Conservation (phyloP, 2,797 vertebrate genomes). For the Gymnopithys bicolor region DNA sequence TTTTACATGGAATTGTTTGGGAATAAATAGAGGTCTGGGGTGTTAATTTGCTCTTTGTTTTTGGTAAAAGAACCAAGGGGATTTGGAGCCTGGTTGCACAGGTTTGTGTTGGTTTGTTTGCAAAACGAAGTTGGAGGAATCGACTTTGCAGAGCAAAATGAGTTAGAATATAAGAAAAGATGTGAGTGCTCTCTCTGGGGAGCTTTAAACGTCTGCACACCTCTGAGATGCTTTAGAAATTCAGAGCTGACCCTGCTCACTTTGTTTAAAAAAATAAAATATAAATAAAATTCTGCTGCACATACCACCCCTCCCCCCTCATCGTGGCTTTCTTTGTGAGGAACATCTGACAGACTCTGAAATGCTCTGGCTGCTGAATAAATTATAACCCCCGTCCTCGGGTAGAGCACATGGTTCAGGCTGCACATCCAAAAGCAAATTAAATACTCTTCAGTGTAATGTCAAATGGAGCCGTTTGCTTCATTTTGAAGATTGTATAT, state of each 20-base stretch:
- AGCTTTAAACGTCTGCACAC: not conserved
- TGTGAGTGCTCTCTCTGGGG: not conserved
- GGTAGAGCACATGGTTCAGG: not conserved
- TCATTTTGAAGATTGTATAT: not conserved
- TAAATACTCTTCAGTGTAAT: slow-evolving; percentile 29
- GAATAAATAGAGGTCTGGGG: slow-evolving; percentile 34
- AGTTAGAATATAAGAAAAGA: not conserved
- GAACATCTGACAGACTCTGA: slow-evolving; percentile 68
- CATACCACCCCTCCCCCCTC: too few relatives aligned
- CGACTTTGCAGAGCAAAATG: not conserved
- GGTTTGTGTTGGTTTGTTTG: not conserved
- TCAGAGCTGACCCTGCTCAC: not conserved
- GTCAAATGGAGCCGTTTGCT: slow-evolving; percentile 8
- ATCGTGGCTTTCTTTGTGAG: not conserved
- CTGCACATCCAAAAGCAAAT: slow-evolving; percentile 44
- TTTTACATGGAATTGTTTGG: slow-evolving; percentile 56
- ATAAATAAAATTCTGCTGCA: not conserved
- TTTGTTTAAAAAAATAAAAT: slow-evolving; percentile 31
- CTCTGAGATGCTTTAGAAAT: not conserved
- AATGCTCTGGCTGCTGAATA: slow-evolving; percentile 65
- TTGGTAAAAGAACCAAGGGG: not conserved
- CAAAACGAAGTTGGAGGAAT: not conserved
- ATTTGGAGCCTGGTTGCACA: not conserved
- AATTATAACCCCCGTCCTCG: slow-evolving; percentile 54
- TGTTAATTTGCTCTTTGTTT: slow-evolving; percentile 15